Conservation (phyloP, 2,113 vertebrate species). For the Oryzias celebensis region DNA sequence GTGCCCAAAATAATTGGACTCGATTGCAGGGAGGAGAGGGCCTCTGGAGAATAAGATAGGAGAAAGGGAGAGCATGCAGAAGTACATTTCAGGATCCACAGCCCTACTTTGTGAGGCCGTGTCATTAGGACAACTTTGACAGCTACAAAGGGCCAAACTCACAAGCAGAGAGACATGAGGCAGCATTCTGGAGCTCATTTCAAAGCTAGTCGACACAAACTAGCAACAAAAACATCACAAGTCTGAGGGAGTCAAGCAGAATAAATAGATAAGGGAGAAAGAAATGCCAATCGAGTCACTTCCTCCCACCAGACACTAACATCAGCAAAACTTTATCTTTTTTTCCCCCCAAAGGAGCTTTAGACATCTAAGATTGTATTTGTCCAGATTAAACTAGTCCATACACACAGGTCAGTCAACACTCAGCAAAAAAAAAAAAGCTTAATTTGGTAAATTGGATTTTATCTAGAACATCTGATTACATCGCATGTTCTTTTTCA, state of each 20-base stretch:
- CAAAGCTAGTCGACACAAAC: conserved; percentile 24
- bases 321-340: conserved; percentile 29
- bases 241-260: neutral
- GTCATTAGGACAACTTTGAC: conserved; percentile 11
- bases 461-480: conserved; percentile 14
- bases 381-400: neutral
- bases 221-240: conserved; percentile 16
- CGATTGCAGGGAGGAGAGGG: conserved; percentile 40
- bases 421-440: neutral
- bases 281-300: conserved; percentile 4
- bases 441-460: conserved; percentile 1
- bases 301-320: conserved; percentile 7
- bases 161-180: neutral
- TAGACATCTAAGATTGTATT: neutral
- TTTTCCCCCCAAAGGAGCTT: neutral
- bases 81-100: conserved; percentile 9
- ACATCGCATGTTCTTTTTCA: neutral
- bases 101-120: conserved; percentile 1
- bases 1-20: conserved; percentile 46
- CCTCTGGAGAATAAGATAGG: conserved; percentile 44
- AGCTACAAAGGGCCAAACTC: conserved; percentile 7
- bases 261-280: conserved; percentile 1
- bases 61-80: conserved; percentile 8
- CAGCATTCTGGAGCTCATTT: neutral
- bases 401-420: conserved; percentile 4